Evolutionary conservation across 2,113 vertebrate species (phyloP).

Genomic region (Paraplagusia blochii): DNA sequence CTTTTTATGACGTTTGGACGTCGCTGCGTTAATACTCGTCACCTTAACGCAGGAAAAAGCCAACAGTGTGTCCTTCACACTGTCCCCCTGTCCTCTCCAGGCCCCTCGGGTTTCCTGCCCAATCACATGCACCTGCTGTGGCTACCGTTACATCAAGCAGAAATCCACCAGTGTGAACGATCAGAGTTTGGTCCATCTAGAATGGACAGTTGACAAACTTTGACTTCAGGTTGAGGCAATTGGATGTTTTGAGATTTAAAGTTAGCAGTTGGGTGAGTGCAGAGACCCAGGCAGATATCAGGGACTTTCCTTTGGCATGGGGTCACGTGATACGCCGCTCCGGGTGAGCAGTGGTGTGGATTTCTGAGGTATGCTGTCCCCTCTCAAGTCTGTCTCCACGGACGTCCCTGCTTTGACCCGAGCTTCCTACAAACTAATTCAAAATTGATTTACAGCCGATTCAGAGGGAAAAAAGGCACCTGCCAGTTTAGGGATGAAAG

Average conservation of each 20-base stretch:
- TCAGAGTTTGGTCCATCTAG: too few relatives aligned
- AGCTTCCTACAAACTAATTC: slow-evolving; percentile 24
- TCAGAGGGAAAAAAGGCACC: not conserved
- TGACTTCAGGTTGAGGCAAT: not conserved
- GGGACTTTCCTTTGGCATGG: slow-evolving; percentile 63
- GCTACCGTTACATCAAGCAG: too few relatives aligned
- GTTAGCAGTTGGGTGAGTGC: slow-evolving; percentile 17
- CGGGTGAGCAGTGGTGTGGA: slow-evolving; percentile 53
- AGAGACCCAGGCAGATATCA: slow-evolving; percentile 53
- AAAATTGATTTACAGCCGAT: slow-evolving; percentile 9
- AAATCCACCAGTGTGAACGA: too few relatives aligned
- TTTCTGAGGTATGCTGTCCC: slow-evolving; percentile 63
- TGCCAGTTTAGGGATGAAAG: not conserved
- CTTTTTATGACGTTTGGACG: slow-evolving; percentile 11
- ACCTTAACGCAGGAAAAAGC: slow-evolving; percentile 58
- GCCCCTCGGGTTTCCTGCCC: slow-evolving; percentile 18
- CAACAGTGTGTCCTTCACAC: slow-evolving; percentile 43
- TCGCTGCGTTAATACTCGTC: slow-evolving; percentile 37
- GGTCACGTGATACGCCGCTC: slow-evolving; percentile 46
- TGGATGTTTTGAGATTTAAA: slow-evolving; percentile 14
- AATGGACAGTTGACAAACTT: too few relatives aligned
- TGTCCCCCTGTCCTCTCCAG: not conserved
- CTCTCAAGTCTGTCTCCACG: slow-evolving; percentile 28
- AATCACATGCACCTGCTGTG: not conserved
- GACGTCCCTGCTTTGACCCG: slow-evolving; percentile 3